Evolutionary conservation across 2,113 vertebrate species (phyloP), one percentile per base, ranked within the genome.

Genomic region (Gobio gobio): DNA sequence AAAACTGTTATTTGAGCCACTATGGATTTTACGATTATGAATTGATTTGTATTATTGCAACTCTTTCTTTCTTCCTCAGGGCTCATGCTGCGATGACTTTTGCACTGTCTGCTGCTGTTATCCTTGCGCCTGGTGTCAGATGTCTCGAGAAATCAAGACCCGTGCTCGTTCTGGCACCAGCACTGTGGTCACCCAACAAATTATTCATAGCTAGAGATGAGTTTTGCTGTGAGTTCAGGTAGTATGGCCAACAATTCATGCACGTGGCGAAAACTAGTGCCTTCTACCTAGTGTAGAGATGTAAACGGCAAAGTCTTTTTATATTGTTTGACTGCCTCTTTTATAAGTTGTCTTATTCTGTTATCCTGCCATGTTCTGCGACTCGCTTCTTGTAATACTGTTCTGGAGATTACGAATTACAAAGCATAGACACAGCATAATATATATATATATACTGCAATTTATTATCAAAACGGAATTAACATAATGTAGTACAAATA

Each of bases 61-160:
- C 14, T 22, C n/a, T 36, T 9, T 75, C 24, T 86, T 10, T 45
- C 59, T 58, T 54, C 13, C 68, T 5, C 89, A 95, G 95, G 95
- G 95, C 10, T 93, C 92, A 0, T 91, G 76, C 83, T 94, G 93
- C 47, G 92, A 90, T 1, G 95, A 96, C 91, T 93, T 86, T 85
- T 93, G 91, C 14, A 83, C 70, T 0, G 0, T 94, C 0, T 10
- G 20, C 0, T 96, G 75, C 73, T 96, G 95, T 43, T 93, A 92
- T 82, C 0, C 8, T 0, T 96, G 93, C 4, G 84, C 83, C 5
- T 96, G 95, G 95, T 96, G 95, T 86, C 95, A 96, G 90, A 95
- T 96, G 92, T 61, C 92, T 7, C 91, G 95, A 0, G 95, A 95
- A 87, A 2, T 95, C 82, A 95, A 95, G 80, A 89, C 82, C 0